Base-by-base conservation (phyloP, 2,888 invertebrate species). In the Agrotis segetum region DNA sequence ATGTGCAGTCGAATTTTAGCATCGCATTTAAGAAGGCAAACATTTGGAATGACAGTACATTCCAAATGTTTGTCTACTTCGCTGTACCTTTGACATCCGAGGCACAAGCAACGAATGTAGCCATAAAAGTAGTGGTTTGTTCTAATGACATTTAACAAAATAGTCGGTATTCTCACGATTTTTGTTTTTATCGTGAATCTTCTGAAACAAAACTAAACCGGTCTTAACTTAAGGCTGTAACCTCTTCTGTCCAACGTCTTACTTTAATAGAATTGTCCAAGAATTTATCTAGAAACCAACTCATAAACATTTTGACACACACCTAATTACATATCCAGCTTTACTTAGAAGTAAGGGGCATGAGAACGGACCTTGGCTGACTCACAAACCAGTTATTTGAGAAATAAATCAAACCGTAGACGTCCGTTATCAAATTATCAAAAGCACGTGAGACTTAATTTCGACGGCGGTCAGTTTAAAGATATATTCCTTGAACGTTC, bases 371-470 rank as follows among this genome's bases (percentile, higher is more conserved):
- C 87, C 83, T 71, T 73, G 78, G 73, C 88, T 92, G 93, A 93
- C 88, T 93, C 92, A 93, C 83, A 84, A 91, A 92, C 94, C 91
- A 87, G 94, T 92, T 92, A 75, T 77, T 77, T 80, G 83, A 76
- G 88, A 91, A 92, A 95, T 95, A 95, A 96, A 96, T 96, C 95
- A 96, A 94, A 92, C 81, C 83, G 85, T 86, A 88, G 89, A 87
- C 91, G 77, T 88, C 90, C 89, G 95, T 95, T 96, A 96, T 96
- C 96, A 96, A 94, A 95, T 94, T 95, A 96, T 96, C 96, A 95
- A 93, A 93, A 89, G 91, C 95, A 95, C 96, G 95, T 95, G 91
- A 92, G 93, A 88, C 91, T 95, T 95, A 95, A 95, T 95, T 95
- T 94, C 89, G 87, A 88, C 89, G 93, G 89, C 95, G 95, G 95